Evolutionary conservation across 2,888 invertebrate genomes (phyloP), one percentile per base, ranked within the genome.

Genomic region (Chesias legatella): DNA sequence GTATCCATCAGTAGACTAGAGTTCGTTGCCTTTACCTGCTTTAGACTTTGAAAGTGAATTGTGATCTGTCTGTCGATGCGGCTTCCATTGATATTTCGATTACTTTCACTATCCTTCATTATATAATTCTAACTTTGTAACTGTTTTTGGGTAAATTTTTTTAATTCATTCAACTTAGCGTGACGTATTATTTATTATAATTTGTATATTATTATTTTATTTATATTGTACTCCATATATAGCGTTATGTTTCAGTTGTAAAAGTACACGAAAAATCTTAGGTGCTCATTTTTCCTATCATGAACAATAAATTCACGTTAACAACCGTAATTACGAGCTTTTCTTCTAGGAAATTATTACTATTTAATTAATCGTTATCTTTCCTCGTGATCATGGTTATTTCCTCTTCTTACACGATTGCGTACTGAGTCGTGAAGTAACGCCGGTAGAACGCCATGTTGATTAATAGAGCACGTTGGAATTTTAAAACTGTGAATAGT

Each of bases 401-500:
- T 46, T 58, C 50, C 52, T 47, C 48, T 56, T 53, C 50, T 56
- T 55, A 52, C 42, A 41, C 39, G 52, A 49, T 51, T 60, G 52
- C 56, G 49, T 51, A 51, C 43, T 54, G 56, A 54, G 46, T 58
- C 61, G 51, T 67, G 63, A 63, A 66, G 62, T 55, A 62, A 58
- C 52, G 46, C 53, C 46, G 53, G 55, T 54, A 63, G 62, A 75
- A 66, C 63, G 67, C 67, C 67, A 69, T 74, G 77, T 73, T 79
- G 75, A 75, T 80, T 81, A 82, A 71, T 79, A 67, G 75, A 82
- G 73, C 78, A 79, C 77, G 76, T 76, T 82, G 62, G 73, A 70
- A 78, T 73, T 82, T 81, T 72, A 72, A 60, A 84, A 82, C 73
- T 74, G 75, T 77, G 79, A 79, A 80, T 81, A 79, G 81, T 83